A percentile compares a stretch with the other conserved stretches of the same genome.
These are phyloP conservation scores for Parnassius smintheus DNA, from an alignment of 2,888 invertebrate species.

Conservation along the genomic window DNA sequence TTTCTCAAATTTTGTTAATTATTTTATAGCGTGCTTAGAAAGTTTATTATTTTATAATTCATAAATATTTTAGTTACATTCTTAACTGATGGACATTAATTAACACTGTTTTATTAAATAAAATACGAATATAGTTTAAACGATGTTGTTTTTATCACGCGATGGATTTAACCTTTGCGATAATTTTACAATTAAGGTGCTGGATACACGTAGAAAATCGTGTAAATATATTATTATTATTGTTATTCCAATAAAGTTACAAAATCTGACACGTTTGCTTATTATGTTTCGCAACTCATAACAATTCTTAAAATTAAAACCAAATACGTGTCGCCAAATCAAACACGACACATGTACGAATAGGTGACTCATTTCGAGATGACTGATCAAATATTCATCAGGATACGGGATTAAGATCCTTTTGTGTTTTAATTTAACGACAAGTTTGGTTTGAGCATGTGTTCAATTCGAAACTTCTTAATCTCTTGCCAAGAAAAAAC, in stretches of 20 bases:
- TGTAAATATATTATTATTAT: too few relatives aligned
- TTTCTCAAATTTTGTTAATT: constrained; percentile 13
- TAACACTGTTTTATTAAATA: too few relatives aligned
- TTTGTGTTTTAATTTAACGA: constrained; percentile 31
- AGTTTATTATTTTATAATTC: constrained; percentile 5
- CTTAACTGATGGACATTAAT: too few relatives aligned
- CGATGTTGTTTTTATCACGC: too few relatives aligned
- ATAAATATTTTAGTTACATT: background rate
- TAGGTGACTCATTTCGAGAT: constrained; percentile 22
- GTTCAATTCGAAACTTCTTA: constrained; percentile 25
- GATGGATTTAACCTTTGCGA: too few relatives aligned
- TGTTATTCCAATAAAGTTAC: too few relatives aligned
- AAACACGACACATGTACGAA: constrained; percentile 11
- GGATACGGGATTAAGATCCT: constrained; percentile 28
- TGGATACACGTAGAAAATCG: too few relatives aligned
- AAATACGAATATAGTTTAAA: too few relatives aligned
- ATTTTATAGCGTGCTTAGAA: constrained; percentile 4
- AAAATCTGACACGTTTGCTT: too few relatives aligned
- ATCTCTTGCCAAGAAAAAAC: constrained; percentile 8
- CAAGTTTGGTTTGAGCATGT: constrained; percentile 24
- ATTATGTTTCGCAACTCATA: background rate
- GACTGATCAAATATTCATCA: constrained; percentile 21
- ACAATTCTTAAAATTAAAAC: constrained; percentile 16
- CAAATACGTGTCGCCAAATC: constrained; percentile 22
- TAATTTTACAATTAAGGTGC: too few relatives aligned